Evolutionary conservation across 2,888 invertebrate species (phyloP).

Genomic region (Chaetogeoica ovagalla): DNA sequence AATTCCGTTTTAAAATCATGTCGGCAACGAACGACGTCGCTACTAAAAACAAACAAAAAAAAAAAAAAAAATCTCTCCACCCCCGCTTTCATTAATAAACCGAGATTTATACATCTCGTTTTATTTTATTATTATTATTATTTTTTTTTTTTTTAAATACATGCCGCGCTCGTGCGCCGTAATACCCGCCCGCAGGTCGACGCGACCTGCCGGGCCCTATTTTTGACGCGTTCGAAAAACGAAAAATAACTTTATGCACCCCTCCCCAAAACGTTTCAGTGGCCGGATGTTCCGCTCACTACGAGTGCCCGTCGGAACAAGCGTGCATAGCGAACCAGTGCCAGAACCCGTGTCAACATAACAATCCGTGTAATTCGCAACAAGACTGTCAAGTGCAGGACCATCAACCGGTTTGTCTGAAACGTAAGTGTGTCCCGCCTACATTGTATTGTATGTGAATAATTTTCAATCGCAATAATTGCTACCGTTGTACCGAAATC

Average conservation of each 20-base stretch:
- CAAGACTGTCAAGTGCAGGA: constrained; percentile 82
- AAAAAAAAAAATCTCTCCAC: no score
- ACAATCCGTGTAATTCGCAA: constrained; percentile 72
- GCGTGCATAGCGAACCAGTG: constrained; percentile 80
- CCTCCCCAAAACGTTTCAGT: constrained; percentile 65
- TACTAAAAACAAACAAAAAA: no score
- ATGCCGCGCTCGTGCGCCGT: not conserved
- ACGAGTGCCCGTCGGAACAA: constrained; percentile 75
- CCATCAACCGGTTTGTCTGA: constrained; percentile 81
- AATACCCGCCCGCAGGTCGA: no score
- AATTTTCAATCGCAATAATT: no score
- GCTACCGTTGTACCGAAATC: no score
- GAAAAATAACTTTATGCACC: not conserved
- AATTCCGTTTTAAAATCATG: constrained; percentile 38
- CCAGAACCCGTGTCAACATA: constrained; percentile 77
- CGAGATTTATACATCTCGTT: no score
- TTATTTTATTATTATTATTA: constrained; percentile 1
- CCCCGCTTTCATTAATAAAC: no score
- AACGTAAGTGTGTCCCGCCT: constrained; percentile 64
- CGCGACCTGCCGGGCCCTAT: no score
- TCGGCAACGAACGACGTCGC: constrained; percentile 25
- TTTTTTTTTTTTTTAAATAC: constrained; percentile 3
- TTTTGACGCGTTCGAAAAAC: no score
- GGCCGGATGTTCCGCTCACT: constrained; percentile 77
- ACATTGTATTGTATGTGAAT: no score